phyloP scores from a whole-genome alignment of 2,888 invertebrate genomes.

The Drosophila anceps region DNA sequence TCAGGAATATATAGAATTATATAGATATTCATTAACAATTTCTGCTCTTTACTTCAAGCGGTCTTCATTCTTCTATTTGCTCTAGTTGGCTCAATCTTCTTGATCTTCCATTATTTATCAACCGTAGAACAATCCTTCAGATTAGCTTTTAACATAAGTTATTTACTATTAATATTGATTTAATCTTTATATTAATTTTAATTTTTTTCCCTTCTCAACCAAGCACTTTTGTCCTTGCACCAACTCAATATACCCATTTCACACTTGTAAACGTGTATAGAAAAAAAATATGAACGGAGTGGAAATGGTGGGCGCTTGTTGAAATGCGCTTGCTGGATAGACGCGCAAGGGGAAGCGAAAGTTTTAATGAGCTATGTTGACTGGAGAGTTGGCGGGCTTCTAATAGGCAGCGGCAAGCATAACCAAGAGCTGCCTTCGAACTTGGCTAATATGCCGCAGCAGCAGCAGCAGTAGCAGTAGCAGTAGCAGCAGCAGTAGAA shows the following conservation, averaged over 20 bases:
- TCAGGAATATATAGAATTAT: too few relatives aligned
- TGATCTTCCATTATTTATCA: too few relatives aligned
- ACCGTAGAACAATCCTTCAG: too few relatives aligned
- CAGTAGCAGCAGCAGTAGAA: conserved; percentile 4
- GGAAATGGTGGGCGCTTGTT: not conserved
- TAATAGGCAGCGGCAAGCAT: conserved; percentile 47
- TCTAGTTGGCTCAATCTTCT: too few relatives aligned
- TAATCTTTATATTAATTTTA: too few relatives aligned
- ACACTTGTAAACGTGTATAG: not conserved
- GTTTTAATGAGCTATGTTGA: conserved; percentile 73
- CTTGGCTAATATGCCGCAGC: conserved; percentile 54
- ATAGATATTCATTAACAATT: too few relatives aligned
- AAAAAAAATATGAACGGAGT: not conserved
- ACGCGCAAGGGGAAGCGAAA: conserved; percentile 48
- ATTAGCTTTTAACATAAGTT: too few relatives aligned
- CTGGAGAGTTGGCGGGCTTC: conserved; percentile 50
- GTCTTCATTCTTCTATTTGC: too few relatives aligned
- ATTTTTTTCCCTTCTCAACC: too few relatives aligned
- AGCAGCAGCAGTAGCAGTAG: conserved; percentile 13
- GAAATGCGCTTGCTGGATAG: conserved; percentile 38
- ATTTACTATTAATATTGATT: too few relatives aligned
- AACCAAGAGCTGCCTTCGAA: conserved; percentile 50
- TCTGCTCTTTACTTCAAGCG: too few relatives aligned
- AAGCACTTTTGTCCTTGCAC: too few relatives aligned
- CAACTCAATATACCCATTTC: not conserved